A percentile compares a stretch with the other conserved stretches of the same genome.
Conservation (phyloP, 2,888 invertebrate species). For the Lithophane leautieri region DNA sequence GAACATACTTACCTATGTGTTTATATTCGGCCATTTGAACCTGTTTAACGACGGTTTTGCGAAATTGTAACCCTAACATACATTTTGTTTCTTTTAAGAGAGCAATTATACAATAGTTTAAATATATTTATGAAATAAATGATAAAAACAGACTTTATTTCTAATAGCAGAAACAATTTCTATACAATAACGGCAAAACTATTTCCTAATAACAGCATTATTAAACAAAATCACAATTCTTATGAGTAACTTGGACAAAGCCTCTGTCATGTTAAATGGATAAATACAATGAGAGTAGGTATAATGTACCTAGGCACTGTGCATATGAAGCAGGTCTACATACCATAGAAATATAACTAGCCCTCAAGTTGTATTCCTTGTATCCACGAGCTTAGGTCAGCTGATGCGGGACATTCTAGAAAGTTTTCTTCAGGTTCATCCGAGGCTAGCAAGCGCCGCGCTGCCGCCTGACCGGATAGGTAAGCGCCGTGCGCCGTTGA, state of each 20-base stretch:
- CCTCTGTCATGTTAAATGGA: conserved; percentile 64
- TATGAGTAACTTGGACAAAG: conserved; percentile 63
- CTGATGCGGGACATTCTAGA: conserved; percentile 94
- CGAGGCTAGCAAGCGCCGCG: conserved; percentile 92
- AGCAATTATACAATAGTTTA: conserved; percentile 43
- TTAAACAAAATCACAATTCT: conserved; percentile 69
- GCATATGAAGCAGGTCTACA: conserved; percentile 53
- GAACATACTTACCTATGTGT: neutral
- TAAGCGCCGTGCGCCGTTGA: conserved; percentile 99
- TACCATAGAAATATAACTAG: conserved; percentile 68
- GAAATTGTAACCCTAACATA: conserved; percentile 1
- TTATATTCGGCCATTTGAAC: conserved; percentile 4
- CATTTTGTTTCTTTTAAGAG: conserved; percentile 37
- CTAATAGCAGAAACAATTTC: conserved; percentile 51
- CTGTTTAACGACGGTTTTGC: conserved; percentile 5
- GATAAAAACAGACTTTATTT: conserved; percentile 50
- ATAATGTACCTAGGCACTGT: conserved; percentile 63
- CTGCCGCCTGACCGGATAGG: conserved; percentile 95
- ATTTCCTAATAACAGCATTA: conserved; percentile 62
- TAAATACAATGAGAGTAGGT: conserved; percentile 59
- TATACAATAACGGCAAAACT: conserved; percentile 55
- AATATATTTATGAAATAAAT: conserved; percentile 48
- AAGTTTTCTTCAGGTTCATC: conserved; percentile 92
- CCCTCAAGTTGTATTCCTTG: conserved; percentile 95
- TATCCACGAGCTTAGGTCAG: conserved; percentile 96